Evolutionary conservation across 53 echinoderm and acorn worm species (phyloP).

Genomic region (Crossaster papposus): DNA sequence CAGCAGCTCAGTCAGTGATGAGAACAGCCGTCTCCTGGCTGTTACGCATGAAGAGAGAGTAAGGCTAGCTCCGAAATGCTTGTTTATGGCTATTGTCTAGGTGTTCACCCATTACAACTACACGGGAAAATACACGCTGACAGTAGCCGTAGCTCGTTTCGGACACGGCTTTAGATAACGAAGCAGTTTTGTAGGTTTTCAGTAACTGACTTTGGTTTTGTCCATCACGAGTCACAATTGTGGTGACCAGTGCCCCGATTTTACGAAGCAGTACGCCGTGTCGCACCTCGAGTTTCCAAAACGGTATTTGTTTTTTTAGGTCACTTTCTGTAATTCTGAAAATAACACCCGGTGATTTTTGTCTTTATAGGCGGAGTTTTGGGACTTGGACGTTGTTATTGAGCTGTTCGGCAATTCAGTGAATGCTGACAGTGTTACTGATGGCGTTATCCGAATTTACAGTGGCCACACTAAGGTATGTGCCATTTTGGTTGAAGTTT

Average conservation of each 20-base stretch:
- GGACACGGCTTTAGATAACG: no score
- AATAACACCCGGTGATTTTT: not conserved
- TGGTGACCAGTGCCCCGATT: no score
- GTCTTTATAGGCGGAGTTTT: constrained; percentile 78
- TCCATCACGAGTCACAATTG: no score
- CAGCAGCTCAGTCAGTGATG: constrained; percentile 57
- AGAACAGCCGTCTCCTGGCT: constrained; percentile 81
- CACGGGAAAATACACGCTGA: no score
- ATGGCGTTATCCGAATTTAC: constrained; percentile 72
- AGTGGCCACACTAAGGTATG: constrained; percentile 76
- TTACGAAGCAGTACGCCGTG: not conserved
- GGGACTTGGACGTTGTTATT: constrained; percentile 83
- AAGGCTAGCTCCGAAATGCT: no score
- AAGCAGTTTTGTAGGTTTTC: not conserved
- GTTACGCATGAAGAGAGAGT: constrained; percentile 90
- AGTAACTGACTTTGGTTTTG: not conserved
- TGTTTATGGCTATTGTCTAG: no score
- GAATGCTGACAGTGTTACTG: constrained; percentile 48
- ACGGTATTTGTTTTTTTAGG: not conserved
- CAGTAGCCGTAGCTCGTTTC: no score
- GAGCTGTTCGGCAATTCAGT: constrained; percentile 61
- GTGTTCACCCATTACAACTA: no score
- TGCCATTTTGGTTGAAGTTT: no score
- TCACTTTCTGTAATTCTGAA: not conserved
- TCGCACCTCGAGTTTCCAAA: not conserved